A percentile compares a stretch with the other conserved stretches of the same genome.
These are phyloP conservation scores for Lepidonotus clava DNA, from an alignment of 2,888 invertebrate genomes.

Conservation along the genomic window DNA sequence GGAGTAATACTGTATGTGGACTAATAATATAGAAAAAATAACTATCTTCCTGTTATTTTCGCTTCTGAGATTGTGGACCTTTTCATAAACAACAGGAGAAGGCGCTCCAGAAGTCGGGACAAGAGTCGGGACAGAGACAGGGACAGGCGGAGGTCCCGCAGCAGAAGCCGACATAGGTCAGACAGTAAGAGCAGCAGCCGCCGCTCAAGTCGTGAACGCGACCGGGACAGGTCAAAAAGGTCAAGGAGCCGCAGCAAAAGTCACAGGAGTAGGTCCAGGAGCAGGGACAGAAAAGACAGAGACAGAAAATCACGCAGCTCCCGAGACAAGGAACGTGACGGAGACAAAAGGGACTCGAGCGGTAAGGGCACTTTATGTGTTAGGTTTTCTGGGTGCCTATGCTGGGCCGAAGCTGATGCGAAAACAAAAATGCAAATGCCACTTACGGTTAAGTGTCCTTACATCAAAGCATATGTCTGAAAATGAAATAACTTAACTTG, in stretches of 20 bases:
- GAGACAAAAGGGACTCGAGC: slow-evolving; percentile 4
- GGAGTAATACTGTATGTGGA: too few species aligned
- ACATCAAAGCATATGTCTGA: too few species aligned
- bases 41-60: too few species aligned
- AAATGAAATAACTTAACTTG: too few species aligned
- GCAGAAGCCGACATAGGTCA: slow-evolving; percentile 42
- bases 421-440: too few species aligned
- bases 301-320: slow-evolving; percentile 26
- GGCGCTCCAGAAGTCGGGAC: slow-evolving; percentile 48
- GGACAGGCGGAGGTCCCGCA: neutral
- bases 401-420: too few species aligned
- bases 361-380: neutral
- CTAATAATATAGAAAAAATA: too few species aligned
- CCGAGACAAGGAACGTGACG: slow-evolving; percentile 11
- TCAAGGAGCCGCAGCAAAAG: slow-evolving; percentile 18
- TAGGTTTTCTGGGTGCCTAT: too few species aligned
- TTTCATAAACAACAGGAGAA: too few species aligned
- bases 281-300: slow-evolving; percentile 29
- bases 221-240: slow-evolving; percentile 33
- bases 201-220: slow-evolving; percentile 37
- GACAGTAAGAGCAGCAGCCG: slow-evolving; percentile 44
- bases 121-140: neutral
- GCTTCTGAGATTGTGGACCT: too few species aligned
- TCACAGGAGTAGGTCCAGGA: slow-evolving; percentile 13
- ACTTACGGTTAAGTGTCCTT: too few species aligned